A percentile compares a stretch with the other conserved stretches of the same genome.
phyloP scores from a whole-genome alignment of 2,797 vertebrate genomes.

The Selene dorsalis region DNA sequence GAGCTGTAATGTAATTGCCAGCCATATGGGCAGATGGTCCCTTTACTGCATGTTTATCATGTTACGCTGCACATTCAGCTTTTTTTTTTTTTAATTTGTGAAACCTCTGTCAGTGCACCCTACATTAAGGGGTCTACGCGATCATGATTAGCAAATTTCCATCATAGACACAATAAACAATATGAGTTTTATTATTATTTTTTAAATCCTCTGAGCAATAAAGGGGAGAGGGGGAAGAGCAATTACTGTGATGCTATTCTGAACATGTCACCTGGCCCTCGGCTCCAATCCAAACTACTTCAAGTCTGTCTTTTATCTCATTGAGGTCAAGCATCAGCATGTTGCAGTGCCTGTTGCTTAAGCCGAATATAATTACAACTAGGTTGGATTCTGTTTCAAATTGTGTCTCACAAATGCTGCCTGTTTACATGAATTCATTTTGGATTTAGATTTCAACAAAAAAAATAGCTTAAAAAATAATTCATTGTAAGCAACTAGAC shows the following conservation, averaged over 20 bases:
- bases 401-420: neutral
- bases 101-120: constrained; percentile 41
- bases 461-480: neutral
- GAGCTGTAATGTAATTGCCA: constrained; percentile 60
- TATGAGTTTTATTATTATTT: constrained; percentile 22
- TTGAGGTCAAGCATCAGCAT: neutral
- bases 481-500: constrained; percentile 5
- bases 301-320: neutral
- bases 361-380: neutral
- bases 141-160: constrained; percentile 47
- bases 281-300: neutral
- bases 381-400: neutral
- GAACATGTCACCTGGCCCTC: constrained; percentile 8
- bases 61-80: constrained; percentile 57
- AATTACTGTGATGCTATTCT: constrained; percentile 5
- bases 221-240: neutral
- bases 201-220: constrained; percentile 28
- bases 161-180: constrained; percentile 33
- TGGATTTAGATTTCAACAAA: neutral
- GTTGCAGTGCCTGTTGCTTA: neutral
- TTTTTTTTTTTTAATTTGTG: constrained; percentile 58
- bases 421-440: constrained; percentile 2
- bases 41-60: constrained; percentile 68
- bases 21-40: constrained; percentile 68
- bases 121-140: constrained; percentile 30